Evolutionary conservation across 2,113 vertebrate species (phyloP).

Genomic region (Coptodon bakossiorum): DNA sequence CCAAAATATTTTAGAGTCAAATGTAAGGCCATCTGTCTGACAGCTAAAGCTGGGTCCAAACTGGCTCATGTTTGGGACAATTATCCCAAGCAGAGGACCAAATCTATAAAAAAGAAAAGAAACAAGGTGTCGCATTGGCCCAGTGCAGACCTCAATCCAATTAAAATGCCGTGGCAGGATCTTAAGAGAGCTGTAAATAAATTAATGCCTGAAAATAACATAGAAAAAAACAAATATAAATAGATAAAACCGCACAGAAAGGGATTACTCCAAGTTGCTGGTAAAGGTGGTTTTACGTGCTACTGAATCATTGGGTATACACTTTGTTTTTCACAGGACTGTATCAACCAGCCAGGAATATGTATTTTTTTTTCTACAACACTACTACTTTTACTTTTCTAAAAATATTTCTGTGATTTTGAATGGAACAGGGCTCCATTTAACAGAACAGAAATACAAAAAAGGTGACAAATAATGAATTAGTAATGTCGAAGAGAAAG

Average conservation of each 20-base stretch:
- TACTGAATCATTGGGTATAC: background rate
- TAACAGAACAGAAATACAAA: background rate
- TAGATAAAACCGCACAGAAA: background rate
- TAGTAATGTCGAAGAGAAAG: accelerated
- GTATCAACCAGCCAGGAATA: background rate
- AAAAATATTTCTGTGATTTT: background rate
- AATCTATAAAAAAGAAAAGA: background rate
- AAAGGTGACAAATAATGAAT: background rate
- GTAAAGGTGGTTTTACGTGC: background rate
- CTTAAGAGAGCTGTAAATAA: background rate
- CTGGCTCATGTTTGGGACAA: background rate
- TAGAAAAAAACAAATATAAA: background rate
- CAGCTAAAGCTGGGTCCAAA: background rate
- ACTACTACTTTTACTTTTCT: background rate
- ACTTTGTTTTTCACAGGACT: background rate
- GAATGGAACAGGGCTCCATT: background rate
- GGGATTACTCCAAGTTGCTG: background rate
- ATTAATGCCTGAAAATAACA: background rate
- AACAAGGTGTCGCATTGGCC: background rate
- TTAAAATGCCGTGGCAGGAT: background rate
- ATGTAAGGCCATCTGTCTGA: background rate
- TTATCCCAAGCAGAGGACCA: background rate
- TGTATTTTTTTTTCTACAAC: background rate
- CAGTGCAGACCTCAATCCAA: background rate
- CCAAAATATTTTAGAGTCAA: background rate